These are phyloP conservation scores for Glandiceps talaboti DNA, from an alignment of 53 echinoderm and acorn worm genomes.

Conservation along the genomic window DNA sequence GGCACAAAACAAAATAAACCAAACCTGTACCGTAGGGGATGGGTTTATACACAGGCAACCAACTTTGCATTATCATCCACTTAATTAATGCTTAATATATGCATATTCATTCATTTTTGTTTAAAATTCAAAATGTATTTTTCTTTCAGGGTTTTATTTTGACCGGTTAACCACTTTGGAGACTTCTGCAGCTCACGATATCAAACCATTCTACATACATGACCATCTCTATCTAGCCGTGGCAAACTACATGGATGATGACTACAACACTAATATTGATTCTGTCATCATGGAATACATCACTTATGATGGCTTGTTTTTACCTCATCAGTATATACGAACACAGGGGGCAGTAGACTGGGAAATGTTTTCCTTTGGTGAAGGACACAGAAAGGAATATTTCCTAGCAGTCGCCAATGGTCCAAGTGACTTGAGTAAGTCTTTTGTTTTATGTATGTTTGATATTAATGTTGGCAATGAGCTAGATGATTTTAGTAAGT, in stretches of 20 bases:
- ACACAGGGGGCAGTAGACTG: slow-evolving; percentile 51
- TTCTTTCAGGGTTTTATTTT: slow-evolving; percentile 71
- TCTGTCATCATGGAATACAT: slow-evolving; percentile 34
- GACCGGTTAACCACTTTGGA: slow-evolving; percentile 41
- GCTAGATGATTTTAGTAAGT: too few relatives aligned
- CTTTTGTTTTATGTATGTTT: too few relatives aligned
- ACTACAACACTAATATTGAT: slow-evolving; percentile 14
- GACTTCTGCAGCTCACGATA: slow-evolving; percentile 25
- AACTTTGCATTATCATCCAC: too few relatives aligned
- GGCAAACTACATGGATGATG: slow-evolving; percentile 19
- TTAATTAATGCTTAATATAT: too few relatives aligned
- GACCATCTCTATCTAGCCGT: slow-evolving; percentile 39
- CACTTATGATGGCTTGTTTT: slow-evolving; percentile 22
- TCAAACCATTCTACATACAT: slow-evolving; percentile 50
- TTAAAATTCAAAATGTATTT: too few relatives aligned
- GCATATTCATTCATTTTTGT: too few relatives aligned
- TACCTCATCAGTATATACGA: slow-evolving; percentile 36
- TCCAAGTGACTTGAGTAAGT: not conserved
- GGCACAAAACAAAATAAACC: too few relatives aligned
- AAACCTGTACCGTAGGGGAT: too few relatives aligned
- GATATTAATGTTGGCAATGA: too few relatives aligned
- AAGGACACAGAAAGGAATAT: slow-evolving; percentile 40
- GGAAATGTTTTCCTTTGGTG: slow-evolving; percentile 57
- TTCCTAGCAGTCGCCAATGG: slow-evolving; percentile 23
- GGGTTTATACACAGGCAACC: too few relatives aligned